phyloP scores from a whole-genome alignment of 2,797 vertebrate genomes.

The Salmo trutta region DNA sequence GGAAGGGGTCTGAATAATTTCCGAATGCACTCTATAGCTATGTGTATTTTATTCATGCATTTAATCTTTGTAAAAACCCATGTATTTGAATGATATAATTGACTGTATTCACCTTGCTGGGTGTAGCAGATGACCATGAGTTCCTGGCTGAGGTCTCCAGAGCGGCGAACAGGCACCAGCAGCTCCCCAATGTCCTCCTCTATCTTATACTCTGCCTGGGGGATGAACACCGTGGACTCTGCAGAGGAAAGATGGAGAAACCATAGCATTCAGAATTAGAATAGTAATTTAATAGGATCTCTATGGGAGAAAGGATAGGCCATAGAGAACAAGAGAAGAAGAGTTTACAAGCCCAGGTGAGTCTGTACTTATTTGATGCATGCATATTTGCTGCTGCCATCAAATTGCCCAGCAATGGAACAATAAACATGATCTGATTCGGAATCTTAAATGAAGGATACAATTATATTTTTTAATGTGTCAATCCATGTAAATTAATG shows the following conservation, averaged over 20 bases:
- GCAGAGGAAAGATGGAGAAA: conserved; percentile 27
- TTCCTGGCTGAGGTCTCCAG: conserved; percentile 84
- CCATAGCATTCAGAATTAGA: background rate
- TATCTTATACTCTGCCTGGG: conserved; percentile 81
- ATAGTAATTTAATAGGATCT: too few species aligned
- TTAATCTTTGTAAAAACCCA: background rate
- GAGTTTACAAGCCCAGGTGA: too few species aligned
- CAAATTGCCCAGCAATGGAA: too few species aligned
- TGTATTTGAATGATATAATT: background rate
- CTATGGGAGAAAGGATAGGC: background rate
- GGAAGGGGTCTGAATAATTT: too few species aligned
- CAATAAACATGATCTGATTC: too few species aligned
- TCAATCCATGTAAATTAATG: too few species aligned
- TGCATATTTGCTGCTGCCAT: too few species aligned
- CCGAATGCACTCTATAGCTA: too few species aligned
- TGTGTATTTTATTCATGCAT: too few species aligned
- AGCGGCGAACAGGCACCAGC: conserved; percentile 79
- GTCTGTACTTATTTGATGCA: too few species aligned
- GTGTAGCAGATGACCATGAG: conserved; percentile 85
- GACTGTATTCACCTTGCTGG: conserved; percentile 75
- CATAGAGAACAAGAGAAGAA: background rate
- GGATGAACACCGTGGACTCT: conserved; percentile 88
- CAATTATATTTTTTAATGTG: too few species aligned
- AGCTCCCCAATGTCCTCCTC: conserved; percentile 85
- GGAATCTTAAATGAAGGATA: too few species aligned